Conservation (phyloP, 2,113 vertebrate genomes). For the Sciurus niger region DNA sequence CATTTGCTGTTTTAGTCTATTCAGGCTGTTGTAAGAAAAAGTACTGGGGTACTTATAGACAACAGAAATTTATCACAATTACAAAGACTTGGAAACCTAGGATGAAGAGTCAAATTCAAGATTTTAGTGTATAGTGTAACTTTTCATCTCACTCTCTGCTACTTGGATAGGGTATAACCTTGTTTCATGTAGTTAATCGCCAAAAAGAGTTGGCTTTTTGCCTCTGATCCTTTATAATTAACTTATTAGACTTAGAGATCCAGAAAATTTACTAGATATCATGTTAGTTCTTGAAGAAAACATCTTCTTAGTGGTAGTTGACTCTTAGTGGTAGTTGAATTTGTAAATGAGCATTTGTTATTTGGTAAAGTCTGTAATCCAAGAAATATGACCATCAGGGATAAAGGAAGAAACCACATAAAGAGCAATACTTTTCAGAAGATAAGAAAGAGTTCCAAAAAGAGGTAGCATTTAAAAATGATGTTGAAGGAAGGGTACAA, state of each 20-base stretch:
- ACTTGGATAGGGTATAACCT: too few species aligned
- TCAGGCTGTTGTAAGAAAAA: not conserved
- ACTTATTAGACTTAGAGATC: not conserved
- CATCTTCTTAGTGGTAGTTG: not conserved
- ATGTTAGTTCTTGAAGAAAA: not conserved
- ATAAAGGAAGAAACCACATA: not conserved
- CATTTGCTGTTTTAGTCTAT: not conserved
- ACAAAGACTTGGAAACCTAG: not conserved
- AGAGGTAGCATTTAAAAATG: not conserved
- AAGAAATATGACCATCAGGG: not conserved
- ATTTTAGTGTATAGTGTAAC: not conserved
- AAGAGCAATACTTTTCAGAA: not conserved
- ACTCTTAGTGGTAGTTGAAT: not conserved
- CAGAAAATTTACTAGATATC: not conserved
- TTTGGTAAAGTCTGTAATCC: not conserved
- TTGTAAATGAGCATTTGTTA: constrained; percentile 17
- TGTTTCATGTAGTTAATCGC: not conserved
- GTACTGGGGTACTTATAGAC: not conserved
- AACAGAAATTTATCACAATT: not conserved
- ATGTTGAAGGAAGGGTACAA: not conserved
- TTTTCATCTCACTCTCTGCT: not conserved
- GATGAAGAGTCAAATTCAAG: not conserved
- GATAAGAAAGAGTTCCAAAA: not conserved
- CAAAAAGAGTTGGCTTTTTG: not conserved
- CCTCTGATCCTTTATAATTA: not conserved